Percentiles rank a stretch among this genome's conserved stretches.
Evolutionary conservation across 2,888 invertebrate species (phyloP).

Genomic region (Clivina fossor): DNA sequence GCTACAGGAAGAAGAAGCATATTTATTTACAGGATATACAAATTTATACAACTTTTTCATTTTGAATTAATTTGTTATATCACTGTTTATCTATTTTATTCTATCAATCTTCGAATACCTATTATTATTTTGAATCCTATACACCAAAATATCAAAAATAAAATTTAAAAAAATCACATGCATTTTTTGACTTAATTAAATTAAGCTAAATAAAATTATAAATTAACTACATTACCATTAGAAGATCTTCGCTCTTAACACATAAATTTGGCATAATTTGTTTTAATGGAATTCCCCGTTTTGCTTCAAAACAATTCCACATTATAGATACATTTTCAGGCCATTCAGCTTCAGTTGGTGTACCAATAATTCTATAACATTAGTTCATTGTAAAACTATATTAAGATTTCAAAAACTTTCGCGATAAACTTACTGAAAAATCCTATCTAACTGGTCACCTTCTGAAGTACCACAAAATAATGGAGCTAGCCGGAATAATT

Average conservation of each 20-base stretch:
- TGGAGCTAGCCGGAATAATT: slow-evolving; percentile 77
- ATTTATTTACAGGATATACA: too few relatives aligned
- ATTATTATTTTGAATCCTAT: too few relatives aligned
- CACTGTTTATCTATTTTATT: too few relatives aligned
- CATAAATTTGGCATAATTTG: slow-evolving; percentile 73
- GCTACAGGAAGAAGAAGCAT: too few relatives aligned
- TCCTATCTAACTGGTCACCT: slow-evolving; percentile 85
- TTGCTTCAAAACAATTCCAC: slow-evolving; percentile 74
- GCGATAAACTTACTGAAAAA: slow-evolving; percentile 70
- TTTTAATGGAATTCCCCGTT: slow-evolving; percentile 65
- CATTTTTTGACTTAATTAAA: too few relatives aligned
- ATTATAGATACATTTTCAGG: slow-evolving; percentile 79
- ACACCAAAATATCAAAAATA: too few relatives aligned
- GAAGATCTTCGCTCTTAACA: slow-evolving; percentile 68
- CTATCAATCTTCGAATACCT: too few relatives aligned
- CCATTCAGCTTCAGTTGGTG: slow-evolving; percentile 81
- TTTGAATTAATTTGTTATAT: too few relatives aligned
- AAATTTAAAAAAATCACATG: too few relatives aligned
- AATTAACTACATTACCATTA: slow-evolving; percentile 62
- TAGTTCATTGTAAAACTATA: slow-evolving; percentile 37
- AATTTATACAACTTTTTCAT: too few relatives aligned
- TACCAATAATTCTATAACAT: slow-evolving; percentile 82
- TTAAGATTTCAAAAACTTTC: too few relatives aligned
- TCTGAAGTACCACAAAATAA: slow-evolving; percentile 90
- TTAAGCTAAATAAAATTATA: too few relatives aligned